Base-by-base conservation (phyloP, 1,140 invertebrate species). In the Colletes latitarsis region DNA sequence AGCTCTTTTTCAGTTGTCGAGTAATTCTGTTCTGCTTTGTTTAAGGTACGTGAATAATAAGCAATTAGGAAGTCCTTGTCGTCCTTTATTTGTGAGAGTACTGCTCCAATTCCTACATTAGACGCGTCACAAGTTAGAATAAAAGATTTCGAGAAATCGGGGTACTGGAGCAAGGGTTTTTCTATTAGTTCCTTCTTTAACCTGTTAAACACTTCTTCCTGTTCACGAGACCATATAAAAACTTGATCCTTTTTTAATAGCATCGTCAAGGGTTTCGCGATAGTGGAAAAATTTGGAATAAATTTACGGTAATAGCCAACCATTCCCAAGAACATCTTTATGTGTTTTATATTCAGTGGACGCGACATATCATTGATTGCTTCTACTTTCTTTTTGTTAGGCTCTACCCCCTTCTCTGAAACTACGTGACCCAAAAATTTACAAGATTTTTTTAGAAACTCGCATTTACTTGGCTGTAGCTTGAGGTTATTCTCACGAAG, bases 251-350 rank as follows among this genome's bases (percentile, higher is more conserved):
- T 39, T 30, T 30, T 62, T 39, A 62, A 39, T 62, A 62, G 14
- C 1, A 30, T 4, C 30, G 58, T 62, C 9, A 30, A 14, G 4
- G 58, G 58, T 62, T 62, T 62, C 4, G 58, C 58, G 21, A 62
- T 39, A 39, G 58, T 62, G 5, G 63, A 64, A 64, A 41, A 63
- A 41, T 63, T 41, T 39, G 30, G 30, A n/a, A 64, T 64, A 10
- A 74, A 74, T 64, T 58, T 74, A 0, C 72, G n/a, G 12, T 74
- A 74, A n/a, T n/a, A 52, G 39, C 72, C 72, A 6, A n/a, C n/a
- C 14, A 74, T 39, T 39, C 72, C 58, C 6, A 74, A n/a, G 15
- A 74, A 74, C 21, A 62, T 57, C 52, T 66, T 63, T 19, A 75
- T 53, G 39, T 64, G 39, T 41, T 77, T 68, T 58, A 12, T 3